Conservation (phyloP, 2,888 invertebrate genomes). For the Caenorhabditis sp. region DNA sequence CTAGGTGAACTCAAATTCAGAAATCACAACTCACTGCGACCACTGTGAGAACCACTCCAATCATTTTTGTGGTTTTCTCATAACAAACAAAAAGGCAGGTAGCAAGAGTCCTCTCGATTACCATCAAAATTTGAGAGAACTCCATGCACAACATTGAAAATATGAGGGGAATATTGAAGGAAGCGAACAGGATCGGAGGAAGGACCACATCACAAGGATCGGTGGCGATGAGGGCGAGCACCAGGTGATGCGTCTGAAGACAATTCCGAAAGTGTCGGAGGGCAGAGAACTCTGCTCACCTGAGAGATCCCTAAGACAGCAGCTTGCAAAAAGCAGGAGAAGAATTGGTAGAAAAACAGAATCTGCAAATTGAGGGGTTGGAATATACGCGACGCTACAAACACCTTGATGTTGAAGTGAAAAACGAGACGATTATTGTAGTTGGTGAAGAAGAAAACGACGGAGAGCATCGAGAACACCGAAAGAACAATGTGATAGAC, state of each 20-base stretch:
- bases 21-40: slow-evolving; percentile 19
- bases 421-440: slow-evolving; percentile 26
- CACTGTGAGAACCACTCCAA: slow-evolving; percentile 19
- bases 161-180: slow-evolving; percentile 38
- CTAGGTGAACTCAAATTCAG: neutral
- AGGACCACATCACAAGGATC: slow-evolving; percentile 45
- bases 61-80: slow-evolving; percentile 38
- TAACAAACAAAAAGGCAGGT: slow-evolving; percentile 46
- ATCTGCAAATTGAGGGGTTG: slow-evolving; percentile 35
- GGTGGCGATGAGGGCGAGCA: slow-evolving; percentile 12
- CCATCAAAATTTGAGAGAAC: slow-evolving; percentile 46
- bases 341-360: slow-evolving; percentile 35
- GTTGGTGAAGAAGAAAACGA: slow-evolving; percentile 26
- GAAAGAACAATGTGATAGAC: slow-evolving; percentile 26
- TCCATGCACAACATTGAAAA: slow-evolving; percentile 52
- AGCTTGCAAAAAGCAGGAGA: slow-evolving; percentile 40
- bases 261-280: too few relatives aligned
- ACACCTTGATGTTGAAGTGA: slow-evolving; percentile 52
- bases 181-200: slow-evolving; percentile 19
- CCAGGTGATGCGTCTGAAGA: slow-evolving; percentile 48
- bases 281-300: slow-evolving; percentile 1
- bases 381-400: neutral
- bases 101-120: slow-evolving; percentile 47
- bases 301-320: slow-evolving; percentile 27
- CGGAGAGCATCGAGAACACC: slow-evolving; percentile 26